A percentile compares a stretch with the other conserved stretches of the same genome.
Evolutionary conservation across 2,797 vertebrate genomes (phyloP).

Genomic region (Mormyrus hasselquistii): DNA sequence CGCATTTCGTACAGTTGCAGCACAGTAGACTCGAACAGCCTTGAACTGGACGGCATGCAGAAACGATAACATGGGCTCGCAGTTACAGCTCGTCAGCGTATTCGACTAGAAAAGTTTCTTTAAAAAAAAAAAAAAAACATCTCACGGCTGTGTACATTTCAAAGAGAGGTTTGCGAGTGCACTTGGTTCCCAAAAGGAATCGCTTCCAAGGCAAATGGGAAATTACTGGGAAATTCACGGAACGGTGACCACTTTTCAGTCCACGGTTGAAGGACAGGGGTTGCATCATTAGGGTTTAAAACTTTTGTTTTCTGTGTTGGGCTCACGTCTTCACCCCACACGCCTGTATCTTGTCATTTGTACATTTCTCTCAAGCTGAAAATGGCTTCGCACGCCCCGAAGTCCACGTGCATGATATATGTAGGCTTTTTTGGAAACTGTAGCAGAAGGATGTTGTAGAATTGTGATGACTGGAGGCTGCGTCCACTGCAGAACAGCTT

Average conservation of each 20-base stretch:
- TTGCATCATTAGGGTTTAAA: not conserved
- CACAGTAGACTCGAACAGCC: constrained; percentile 26
- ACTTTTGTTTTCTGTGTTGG: not conserved
- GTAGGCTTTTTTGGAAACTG: constrained; percentile 8
- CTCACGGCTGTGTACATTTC: constrained; percentile 33
- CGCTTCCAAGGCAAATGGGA: not conserved
- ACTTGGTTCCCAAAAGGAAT: constrained; percentile 37
- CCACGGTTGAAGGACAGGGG: not conserved
- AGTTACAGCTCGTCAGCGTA: not conserved
- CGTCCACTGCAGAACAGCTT: not conserved
- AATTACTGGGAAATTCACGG: not conserved
- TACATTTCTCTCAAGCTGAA: not conserved
- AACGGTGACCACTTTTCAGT: constrained; percentile 17
- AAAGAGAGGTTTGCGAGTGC: constrained; percentile 35
- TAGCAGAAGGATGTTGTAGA: constrained; percentile 3
- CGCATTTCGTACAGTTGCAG: constrained; percentile 54
- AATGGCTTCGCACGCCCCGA: not conserved
- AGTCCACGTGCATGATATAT: constrained; percentile 2
- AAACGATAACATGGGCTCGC: constrained; percentile 37
- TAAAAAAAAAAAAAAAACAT: not conserved
- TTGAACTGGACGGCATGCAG: constrained; percentile 43
- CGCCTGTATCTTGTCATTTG: not conserved
- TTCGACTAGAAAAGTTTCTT: not conserved
- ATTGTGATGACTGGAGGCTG: not conserved
- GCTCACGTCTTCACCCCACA: not conserved